Evolutionary conservation across 2,113 vertebrate genomes (phyloP).

Genomic region (Helogale parvula): DNA sequence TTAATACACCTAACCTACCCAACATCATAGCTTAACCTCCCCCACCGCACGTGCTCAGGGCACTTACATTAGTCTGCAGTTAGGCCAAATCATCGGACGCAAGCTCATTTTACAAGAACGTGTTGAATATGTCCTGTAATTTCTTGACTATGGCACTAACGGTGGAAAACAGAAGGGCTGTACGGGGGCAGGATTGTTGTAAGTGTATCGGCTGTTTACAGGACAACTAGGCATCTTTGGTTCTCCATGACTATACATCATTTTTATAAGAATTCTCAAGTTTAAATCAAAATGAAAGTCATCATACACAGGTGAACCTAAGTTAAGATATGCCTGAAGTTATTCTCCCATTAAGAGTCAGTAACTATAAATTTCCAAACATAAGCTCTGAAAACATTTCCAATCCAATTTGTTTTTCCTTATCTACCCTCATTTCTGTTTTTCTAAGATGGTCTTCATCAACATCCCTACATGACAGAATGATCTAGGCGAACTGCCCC

Average conservation of each 20-base stretch:
- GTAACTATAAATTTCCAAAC: not conserved
- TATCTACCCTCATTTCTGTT: not conserved
- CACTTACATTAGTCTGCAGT: not conserved
- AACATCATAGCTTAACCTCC: not conserved
- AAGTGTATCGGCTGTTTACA: not conserved
- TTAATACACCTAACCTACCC: not conserved
- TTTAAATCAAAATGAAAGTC: slow-evolving; percentile 47
- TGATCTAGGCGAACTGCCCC: slow-evolving; percentile 39
- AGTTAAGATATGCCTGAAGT: not conserved
- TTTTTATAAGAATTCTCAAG: not conserved
- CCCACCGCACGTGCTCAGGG: not conserved
- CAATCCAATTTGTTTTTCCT: not conserved
- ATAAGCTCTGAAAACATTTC: slow-evolving; percentile 1
- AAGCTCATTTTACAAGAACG: not conserved
- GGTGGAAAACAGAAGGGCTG: not conserved
- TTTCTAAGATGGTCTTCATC: not conserved
- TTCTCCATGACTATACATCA: not conserved
- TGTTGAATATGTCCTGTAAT: not conserved
- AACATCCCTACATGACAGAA: not conserved
- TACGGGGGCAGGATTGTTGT: not conserved
- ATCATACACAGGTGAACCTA: not conserved
- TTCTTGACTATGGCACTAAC: not conserved
- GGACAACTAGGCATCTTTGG: not conserved
- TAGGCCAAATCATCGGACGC: not conserved
- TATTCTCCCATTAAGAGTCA: not conserved